phyloP scores from a whole-genome alignment of 2,797 vertebrate species.

The Epinephelus coioides region DNA sequence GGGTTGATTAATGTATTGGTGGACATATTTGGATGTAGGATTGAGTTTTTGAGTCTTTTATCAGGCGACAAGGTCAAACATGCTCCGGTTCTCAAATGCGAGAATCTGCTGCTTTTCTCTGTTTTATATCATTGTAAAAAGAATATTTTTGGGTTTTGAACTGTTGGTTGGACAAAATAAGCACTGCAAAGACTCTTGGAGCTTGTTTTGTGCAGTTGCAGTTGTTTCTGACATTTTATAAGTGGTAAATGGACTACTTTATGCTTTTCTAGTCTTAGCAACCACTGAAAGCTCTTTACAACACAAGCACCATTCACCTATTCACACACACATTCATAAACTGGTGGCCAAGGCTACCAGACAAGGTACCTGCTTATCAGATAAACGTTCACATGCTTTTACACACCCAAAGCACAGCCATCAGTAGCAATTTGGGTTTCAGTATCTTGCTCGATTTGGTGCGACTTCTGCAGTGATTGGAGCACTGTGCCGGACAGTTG shows the following conservation, averaged over 20 bases:
- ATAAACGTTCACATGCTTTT: too few species aligned
- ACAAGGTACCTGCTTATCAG: too few species aligned
- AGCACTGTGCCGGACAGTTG: too few species aligned
- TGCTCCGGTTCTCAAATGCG: slow-evolving; percentile 1
- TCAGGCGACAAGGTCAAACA: neutral
- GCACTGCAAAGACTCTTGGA: neutral
- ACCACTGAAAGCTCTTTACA: too few species aligned
- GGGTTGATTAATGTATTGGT: neutral
- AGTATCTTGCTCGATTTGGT: too few species aligned
- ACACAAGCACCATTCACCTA: too few species aligned
- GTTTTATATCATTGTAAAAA: neutral
- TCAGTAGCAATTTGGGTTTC: too few species aligned
- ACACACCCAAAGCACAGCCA: too few species aligned
- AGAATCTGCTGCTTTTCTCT: neutral
- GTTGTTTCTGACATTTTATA: neutral
- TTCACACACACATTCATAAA: too few species aligned
- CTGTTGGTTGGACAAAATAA: neutral
- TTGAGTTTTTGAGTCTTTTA: neutral
- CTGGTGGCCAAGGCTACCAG: too few species aligned
- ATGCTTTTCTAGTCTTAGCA: too few species aligned
- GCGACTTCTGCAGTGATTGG: too few species aligned
- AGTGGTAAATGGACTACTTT: neutral
- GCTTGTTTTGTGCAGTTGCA: neutral
- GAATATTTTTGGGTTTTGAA: neutral
- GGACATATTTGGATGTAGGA: neutral